A percentile compares a stretch with the other conserved stretches of the same genome.
Conservation (phyloP, 2,888 invertebrate genomes). For the Drosophila mulleri region DNA sequence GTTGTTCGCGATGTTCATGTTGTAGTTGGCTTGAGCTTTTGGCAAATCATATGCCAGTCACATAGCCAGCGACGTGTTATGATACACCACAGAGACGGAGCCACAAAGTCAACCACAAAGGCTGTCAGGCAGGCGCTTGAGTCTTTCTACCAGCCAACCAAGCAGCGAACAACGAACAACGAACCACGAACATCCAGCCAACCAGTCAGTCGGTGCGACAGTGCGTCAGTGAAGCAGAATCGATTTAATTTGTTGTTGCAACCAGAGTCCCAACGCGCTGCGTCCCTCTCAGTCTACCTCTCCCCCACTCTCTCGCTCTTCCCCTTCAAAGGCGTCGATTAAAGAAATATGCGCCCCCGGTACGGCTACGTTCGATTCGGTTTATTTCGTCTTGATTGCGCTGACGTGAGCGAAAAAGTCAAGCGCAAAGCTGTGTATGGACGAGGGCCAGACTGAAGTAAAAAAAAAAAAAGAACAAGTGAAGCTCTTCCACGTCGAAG, state of each 20-base stretch:
- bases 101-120: slow-evolving; percentile 64
- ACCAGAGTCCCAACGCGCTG: slow-evolving; percentile 30
- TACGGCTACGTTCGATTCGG: slow-evolving; percentile 20
- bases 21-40: slow-evolving; percentile 31
- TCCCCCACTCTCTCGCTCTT: not conserved
- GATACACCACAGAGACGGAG: slow-evolving; percentile 61
- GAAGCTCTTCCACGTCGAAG: not conserved
- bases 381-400: slow-evolving; percentile 65
- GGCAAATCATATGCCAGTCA: slow-evolving; percentile 77
- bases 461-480: not conserved
- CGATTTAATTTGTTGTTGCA: slow-evolving; percentile 81
- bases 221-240: slow-evolving; percentile 55
- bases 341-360: slow-evolving; percentile 73
- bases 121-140: slow-evolving; percentile 55
- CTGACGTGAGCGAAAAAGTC: slow-evolving; percentile 69
- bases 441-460: slow-evolving; percentile 3
- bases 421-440: slow-evolving; percentile 24
- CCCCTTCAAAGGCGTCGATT: slow-evolving; percentile 65
- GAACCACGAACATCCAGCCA: slow-evolving; percentile 7
- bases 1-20: slow-evolving; percentile 9
- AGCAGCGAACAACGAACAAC: not conserved
- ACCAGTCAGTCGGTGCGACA: slow-evolving; percentile 11
- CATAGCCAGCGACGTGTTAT: slow-evolving; percentile 77
- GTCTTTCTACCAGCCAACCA: slow-evolving; percentile 1
- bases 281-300: not conserved